Evolutionary conservation across 2,113 vertebrate species (phyloP).

Genomic region (Stomatorhinus ivindoensis): DNA sequence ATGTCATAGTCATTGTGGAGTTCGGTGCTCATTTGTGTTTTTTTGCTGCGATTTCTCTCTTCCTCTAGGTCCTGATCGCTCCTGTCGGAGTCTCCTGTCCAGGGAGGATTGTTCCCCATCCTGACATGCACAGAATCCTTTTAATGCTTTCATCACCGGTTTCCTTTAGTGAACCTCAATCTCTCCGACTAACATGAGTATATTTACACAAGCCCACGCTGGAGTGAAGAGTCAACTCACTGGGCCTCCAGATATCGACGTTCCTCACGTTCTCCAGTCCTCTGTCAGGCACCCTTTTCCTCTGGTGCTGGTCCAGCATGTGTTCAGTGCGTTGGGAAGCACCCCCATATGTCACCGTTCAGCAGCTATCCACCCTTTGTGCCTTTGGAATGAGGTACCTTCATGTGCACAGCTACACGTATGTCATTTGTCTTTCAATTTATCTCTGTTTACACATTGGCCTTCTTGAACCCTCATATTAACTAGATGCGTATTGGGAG

Average conservation of each 20-base stretch:
- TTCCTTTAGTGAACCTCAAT: background rate
- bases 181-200: background rate
- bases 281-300: background rate
- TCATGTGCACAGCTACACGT: background rate
- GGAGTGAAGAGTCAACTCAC: background rate
- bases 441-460: background rate
- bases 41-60: background rate
- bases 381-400: background rate
- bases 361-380: background rate
- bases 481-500: background rate
- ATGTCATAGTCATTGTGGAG: background rate
- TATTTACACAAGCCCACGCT: background rate
- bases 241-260: background rate
- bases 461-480: background rate
- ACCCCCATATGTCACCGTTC: background rate
- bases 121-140: background rate
- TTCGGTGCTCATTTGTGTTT: background rate
- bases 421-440: background rate
- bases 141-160: background rate
- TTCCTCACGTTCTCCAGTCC: background rate
- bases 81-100: background rate
- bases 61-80: conserved; percentile 12
- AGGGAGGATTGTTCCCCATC: background rate
- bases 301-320: background rate
- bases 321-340: background rate